Percentiles rank a stretch among this genome's conserved stretches.
These are phyloP conservation scores for Gymnarchus niloticus DNA, from an alignment of 2,113 vertebrate species.

Conservation along the genomic window DNA sequence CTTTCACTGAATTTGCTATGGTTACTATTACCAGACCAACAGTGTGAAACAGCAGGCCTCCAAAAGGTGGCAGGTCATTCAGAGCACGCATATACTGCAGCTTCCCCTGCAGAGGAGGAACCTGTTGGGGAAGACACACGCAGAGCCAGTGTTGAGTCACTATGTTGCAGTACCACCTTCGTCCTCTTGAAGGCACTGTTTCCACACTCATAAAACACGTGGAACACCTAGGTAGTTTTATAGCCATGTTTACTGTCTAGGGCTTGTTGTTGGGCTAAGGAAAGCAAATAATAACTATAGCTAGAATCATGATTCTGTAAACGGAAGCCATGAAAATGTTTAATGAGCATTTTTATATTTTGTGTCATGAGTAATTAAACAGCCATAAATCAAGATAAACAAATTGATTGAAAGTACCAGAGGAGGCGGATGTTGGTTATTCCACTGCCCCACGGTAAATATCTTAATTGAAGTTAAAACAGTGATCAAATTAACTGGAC, in stretches of 20 bases:
- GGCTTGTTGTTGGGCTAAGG: background rate
- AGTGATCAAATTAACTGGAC: too few relatives aligned
- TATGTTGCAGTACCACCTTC: background rate
- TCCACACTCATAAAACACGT: slow-evolving; percentile 27
- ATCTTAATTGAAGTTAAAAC: background rate
- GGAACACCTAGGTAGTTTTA: background rate
- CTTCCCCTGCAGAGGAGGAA: slow-evolving; percentile 88
- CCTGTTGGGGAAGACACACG: slow-evolving; percentile 63
- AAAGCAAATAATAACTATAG: slow-evolving; percentile 3
- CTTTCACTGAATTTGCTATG: background rate
- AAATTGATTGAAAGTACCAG: background rate
- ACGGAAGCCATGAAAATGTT: background rate
- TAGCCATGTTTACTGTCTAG: background rate
- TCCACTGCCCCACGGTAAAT: background rate
- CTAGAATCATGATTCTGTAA: background rate
- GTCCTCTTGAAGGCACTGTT: slow-evolving; percentile 52
- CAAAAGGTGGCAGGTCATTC: slow-evolving; percentile 94
- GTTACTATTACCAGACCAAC: slow-evolving; percentile 81
- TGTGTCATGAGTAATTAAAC: background rate
- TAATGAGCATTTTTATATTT: slow-evolving; percentile 17
- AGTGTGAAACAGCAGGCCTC: slow-evolving; percentile 90
- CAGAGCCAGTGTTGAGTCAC: background rate
- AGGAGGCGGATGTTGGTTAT: background rate
- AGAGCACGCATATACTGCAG: slow-evolving; percentile 93
- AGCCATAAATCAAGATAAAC: slow-evolving; percentile 9